Conservation (phyloP, 2,113 vertebrate genomes). For the Spheniscus mendiculus region DNA sequence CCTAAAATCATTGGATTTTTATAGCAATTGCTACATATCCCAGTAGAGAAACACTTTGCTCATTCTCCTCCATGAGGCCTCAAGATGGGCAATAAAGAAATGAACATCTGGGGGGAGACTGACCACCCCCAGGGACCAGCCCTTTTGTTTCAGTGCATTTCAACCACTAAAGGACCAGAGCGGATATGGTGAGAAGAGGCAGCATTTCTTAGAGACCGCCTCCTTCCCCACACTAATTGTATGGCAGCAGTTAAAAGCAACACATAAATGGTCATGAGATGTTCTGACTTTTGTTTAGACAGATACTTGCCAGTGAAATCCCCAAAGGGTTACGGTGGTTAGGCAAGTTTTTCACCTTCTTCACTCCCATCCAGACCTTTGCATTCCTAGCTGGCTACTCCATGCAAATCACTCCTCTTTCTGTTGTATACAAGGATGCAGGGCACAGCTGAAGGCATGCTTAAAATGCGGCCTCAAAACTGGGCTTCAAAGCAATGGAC, state of each 20-base stretch:
- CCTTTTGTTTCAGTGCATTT: not conserved
- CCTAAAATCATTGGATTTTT: not conserved
- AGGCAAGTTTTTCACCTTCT: not conserved
- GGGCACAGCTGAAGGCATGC: not conserved
- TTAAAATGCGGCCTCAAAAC: not conserved
- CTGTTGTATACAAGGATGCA: not conserved
- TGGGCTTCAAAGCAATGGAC: not conserved
- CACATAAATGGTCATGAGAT: not conserved
- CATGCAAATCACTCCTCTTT: not conserved
- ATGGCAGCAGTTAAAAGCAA: not conserved
- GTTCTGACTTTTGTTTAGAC: not conserved
- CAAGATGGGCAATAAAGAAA: not conserved
- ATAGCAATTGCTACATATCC: not conserved
- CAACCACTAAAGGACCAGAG: not conserved
- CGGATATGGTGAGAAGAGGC: not conserved
- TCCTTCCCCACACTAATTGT: not conserved
- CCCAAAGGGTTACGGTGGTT: not conserved
- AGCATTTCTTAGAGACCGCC: not conserved
- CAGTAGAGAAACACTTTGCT: not conserved
- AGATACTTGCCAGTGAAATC: not conserved
- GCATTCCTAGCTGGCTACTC: not conserved
- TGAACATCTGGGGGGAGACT: accelerated
- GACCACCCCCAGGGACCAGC: not conserved
- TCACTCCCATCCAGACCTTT: not conserved
- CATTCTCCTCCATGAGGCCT: not conserved